phyloP scores from a whole-genome alignment of 1,140 invertebrate genomes.

The Phymorhynchus buccinoides region DNA sequence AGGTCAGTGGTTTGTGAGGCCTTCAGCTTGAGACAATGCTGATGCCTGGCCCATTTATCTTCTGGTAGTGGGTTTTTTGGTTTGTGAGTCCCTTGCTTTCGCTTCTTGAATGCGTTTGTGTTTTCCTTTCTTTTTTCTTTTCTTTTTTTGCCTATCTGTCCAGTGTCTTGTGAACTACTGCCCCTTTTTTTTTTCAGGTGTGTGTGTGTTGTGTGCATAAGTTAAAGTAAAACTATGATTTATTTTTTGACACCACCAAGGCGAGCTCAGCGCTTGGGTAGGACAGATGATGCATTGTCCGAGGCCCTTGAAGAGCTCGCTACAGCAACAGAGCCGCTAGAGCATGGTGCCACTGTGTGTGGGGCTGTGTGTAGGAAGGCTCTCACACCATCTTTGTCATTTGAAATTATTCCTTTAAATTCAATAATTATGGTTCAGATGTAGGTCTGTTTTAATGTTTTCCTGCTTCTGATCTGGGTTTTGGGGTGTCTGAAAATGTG shows the following conservation, averaged over 20 bases:
- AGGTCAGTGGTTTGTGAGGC: slow-evolving; percentile 59
- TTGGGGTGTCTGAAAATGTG: too few relatives aligned
- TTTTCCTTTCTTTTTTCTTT: background rate
- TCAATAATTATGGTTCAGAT: background rate
- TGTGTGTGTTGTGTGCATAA: too few relatives aligned
- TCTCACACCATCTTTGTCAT: background rate
- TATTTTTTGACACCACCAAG: too few relatives aligned
- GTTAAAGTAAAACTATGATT: too few relatives aligned
- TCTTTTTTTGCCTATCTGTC: too few relatives aligned
- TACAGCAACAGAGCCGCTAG: slow-evolving; percentile 21
- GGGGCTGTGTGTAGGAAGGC: slow-evolving; percentile 32
- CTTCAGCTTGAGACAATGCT: too few relatives aligned
- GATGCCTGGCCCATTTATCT: background rate
- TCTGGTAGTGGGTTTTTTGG: background rate
- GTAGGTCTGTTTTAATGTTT: too few relatives aligned
- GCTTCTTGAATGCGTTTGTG: too few relatives aligned
- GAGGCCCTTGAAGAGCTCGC: background rate
- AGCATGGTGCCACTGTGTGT: slow-evolving; percentile 18
- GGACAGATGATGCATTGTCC: background rate
- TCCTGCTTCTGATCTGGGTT: too few relatives aligned
- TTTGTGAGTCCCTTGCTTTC: background rate
- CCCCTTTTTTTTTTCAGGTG: too few relatives aligned
- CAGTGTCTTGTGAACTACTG: too few relatives aligned
- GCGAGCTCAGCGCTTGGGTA: background rate
- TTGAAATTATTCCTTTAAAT: background rate